Conservation (phyloP, 2,888 invertebrate species). For the Callinectes sapidus region DNA sequence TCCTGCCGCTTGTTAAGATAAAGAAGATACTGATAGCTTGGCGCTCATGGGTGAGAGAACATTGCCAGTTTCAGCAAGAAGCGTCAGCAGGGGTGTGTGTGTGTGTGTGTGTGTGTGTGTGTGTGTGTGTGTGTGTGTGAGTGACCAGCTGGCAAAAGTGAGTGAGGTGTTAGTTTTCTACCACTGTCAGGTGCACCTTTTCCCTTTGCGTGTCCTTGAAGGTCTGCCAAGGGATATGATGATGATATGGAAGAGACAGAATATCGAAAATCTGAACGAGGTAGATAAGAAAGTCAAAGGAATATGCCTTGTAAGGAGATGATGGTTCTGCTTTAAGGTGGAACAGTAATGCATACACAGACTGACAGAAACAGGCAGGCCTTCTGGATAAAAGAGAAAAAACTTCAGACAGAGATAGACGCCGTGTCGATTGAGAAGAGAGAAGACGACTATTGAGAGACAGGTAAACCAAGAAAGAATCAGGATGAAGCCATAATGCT, state of each 20-base stretch:
- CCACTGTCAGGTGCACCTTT: neutral
- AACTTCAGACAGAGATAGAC: neutral
- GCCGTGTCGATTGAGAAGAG: neutral
- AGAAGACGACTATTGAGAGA: neutral
- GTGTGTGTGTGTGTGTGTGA: too few species aligned
- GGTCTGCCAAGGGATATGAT: neutral
- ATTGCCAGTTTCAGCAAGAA: neutral
- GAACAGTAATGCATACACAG: neutral
- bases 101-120: neutral
- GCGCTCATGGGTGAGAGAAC: neutral
- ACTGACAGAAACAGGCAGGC: neutral
- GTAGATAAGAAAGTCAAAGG: neutral
- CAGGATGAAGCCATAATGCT: neutral
- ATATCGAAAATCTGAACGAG: neutral
- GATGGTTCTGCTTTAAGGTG: neutral
- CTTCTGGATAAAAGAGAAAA: neutral
- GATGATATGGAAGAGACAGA: neutral
- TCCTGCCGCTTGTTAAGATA: conserved; percentile 1
- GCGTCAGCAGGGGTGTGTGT: neutral
- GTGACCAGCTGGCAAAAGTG: neutral
- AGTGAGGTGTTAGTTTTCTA: neutral
- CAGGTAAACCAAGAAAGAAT: neutral
- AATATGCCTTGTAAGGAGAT: neutral
- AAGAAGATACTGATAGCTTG: neutral
- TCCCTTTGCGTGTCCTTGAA: neutral